Evolutionary conservation across 2,113 vertebrate species (phyloP).

Genomic region (Ictalurus furcatus): DNA sequence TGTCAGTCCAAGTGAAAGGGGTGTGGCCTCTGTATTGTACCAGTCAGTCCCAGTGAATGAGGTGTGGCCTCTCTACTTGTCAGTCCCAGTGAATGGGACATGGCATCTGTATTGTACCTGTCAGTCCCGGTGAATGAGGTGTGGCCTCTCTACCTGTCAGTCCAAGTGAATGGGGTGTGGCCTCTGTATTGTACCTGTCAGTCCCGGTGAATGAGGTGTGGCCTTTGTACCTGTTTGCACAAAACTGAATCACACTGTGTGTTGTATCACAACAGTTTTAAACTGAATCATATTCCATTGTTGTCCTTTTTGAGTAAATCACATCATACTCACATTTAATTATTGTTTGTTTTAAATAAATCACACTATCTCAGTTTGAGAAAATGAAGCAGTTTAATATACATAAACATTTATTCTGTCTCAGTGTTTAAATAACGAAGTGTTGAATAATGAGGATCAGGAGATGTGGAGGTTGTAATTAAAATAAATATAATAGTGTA

Average conservation of each 20-base stretch:
- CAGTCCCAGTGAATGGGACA: too few relatives aligned
- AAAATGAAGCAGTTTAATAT: neutral
- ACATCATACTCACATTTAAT: too few relatives aligned
- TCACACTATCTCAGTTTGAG: neutral
- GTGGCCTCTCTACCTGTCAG: neutral
- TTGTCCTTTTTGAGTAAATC: neutral
- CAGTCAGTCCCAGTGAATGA: neutral
- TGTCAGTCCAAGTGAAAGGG: neutral
- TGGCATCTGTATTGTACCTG: too few relatives aligned
- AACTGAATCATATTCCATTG: neutral
- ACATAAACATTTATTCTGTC: neutral
- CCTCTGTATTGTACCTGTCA: too few relatives aligned
- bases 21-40: neutral
- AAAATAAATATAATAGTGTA: neutral
- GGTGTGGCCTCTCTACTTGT: too few relatives aligned
- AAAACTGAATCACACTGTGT: neutral
- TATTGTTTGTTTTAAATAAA: neutral
- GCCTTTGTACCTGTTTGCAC: neutral
- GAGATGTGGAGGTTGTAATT: neutral
- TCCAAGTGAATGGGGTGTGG: neutral
- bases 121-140: neutral
- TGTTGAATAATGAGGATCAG: neutral
- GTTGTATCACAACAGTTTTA: neutral
- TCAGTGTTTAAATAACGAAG: neutral
- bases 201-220: neutral